Conservation (phyloP, 2,797 vertebrate genomes). For the Enteromius mattozi region DNA sequence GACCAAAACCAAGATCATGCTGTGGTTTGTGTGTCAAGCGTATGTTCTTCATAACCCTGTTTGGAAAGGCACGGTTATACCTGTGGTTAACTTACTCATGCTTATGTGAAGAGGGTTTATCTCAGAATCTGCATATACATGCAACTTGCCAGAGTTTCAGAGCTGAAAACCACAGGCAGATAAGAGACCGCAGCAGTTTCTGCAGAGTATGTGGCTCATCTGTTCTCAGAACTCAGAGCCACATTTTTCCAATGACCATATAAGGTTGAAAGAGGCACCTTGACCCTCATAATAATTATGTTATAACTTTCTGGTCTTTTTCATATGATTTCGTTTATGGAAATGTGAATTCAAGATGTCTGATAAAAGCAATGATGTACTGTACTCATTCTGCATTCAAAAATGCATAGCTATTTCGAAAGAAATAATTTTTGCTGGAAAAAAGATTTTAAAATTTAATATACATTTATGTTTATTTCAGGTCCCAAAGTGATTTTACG, state of each 20-base stretch:
- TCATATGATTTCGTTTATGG: neutral
- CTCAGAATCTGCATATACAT: slow-evolving; percentile 49
- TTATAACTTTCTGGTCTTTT: neutral
- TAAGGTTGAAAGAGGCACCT: neutral
- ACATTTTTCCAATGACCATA: slow-evolving; percentile 21
- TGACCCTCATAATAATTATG: neutral
- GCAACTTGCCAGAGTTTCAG: slow-evolving; percentile 32
- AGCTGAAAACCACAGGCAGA: slow-evolving; percentile 17
- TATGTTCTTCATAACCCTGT: neutral
- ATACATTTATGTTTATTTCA: neutral
- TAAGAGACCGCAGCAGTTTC: slow-evolving; percentile 32
- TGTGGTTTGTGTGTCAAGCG: neutral
- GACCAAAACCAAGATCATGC: neutral
- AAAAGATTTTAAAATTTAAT: neutral
- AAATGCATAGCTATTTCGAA: neutral
- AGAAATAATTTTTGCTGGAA: neutral
- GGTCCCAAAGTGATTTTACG: slow-evolving; percentile 52
- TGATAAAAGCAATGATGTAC: neutral
- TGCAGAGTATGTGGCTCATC: slow-evolving; percentile 42
- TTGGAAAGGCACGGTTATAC: slow-evolving; percentile 32
- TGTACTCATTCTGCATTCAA: neutral
- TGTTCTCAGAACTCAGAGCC: neutral
- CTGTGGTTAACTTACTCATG: slow-evolving; percentile 50
- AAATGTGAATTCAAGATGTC: neutral
- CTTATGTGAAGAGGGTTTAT: slow-evolving; percentile 39